Evolutionary conservation across 2,113 vertebrate species (phyloP), one percentile per base, ranked within the genome.

Genomic region (Gobius niger): DNA sequence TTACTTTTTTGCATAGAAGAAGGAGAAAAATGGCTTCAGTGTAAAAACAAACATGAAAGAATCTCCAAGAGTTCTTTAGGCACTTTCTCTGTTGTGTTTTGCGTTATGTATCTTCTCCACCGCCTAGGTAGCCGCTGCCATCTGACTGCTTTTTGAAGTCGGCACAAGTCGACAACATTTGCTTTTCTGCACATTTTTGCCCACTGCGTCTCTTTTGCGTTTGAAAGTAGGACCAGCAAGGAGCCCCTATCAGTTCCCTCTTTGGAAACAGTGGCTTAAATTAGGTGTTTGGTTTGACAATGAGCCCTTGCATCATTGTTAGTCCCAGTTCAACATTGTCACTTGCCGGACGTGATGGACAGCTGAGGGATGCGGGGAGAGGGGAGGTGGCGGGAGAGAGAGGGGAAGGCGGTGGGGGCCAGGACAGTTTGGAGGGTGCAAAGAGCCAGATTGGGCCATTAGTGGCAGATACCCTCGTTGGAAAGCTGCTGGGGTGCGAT

Each of bases 11-110:
- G 82, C 85, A 83, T 74, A 64, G 73, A 81, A 75, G 68, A 81
- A 80, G 65, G 77, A 80, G 63, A 80, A 60, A 86, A 88, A 82
- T 72, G 69, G 77, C 83, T 66, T 73, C 72, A 76, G 72, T 61
- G 78, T 73, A 80, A 89, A 88, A 83, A 85, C 70, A 81, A 81
- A 88, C 81, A 85, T 89, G 74, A 90, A 90, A 91, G 79, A 57
- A 80, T 82, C 83, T 83, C 77, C 75, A 50, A 77, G 74, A 81
- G 78, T 85, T 87, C 73, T 86, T 85, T 85, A 76, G 80, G 81
- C 77, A 69, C 63, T 86, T 87, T 87, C 84, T 83, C 75, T 60
- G 57, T 82, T 76, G 80, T 84, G 83, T 61, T 77, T 72, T 83
- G 74, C 80, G 84, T 84, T 82, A 82, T 75, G 76, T 70, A 56